Base-by-base conservation (phyloP, 2,113 vertebrate species). In the Marmota monax region DNA sequence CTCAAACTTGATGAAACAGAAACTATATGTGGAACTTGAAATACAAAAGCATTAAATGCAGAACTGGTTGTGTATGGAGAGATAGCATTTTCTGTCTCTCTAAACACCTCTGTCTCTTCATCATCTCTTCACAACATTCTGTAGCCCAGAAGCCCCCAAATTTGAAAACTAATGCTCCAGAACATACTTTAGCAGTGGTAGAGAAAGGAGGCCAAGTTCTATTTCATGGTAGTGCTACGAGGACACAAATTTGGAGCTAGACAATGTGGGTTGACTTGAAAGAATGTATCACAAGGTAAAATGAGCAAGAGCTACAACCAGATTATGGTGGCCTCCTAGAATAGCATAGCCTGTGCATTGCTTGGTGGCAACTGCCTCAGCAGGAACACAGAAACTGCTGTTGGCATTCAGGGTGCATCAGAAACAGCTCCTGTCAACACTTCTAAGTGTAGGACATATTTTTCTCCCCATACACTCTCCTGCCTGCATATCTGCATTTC, bases 221-320 rank as follows among this genome's bases (percentile, higher is more conserved):
- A 48, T 48, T 23, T 70, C 56, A 56, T 37, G 18, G 34, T 73
- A 32, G 53, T 32, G 10, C 34, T 61, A 2, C 34, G 39, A 84
- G 65, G 79, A 83, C n/a, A 80, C 39, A 74, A 80, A 69, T 83
- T 80, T 92, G 76, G 70, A 89, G 10, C 29, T 67, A 51, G 29
- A 95, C 37, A 76, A 73, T 18, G 45, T 23, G 14, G 32, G 87
- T 18, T 78, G 42, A 56, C 96, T 90, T 92, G 53, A 80, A 97
- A 92, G 70, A 97, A 94, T 96, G 77, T n/a, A 86, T 96, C 94
- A 96, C 94, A 95, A 76, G 88, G 63, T 92, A 95, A 97, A 96
- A 90, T 18, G 45, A 92, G 76, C 84, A 93, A 61, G 48, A 84
- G 63, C 34, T 39, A 65, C 23, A 72, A 91, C 25, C 74, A 78